phyloP scores from a whole-genome alignment of 2,888 invertebrate genomes.

The Leucoptera coffeella region DNA sequence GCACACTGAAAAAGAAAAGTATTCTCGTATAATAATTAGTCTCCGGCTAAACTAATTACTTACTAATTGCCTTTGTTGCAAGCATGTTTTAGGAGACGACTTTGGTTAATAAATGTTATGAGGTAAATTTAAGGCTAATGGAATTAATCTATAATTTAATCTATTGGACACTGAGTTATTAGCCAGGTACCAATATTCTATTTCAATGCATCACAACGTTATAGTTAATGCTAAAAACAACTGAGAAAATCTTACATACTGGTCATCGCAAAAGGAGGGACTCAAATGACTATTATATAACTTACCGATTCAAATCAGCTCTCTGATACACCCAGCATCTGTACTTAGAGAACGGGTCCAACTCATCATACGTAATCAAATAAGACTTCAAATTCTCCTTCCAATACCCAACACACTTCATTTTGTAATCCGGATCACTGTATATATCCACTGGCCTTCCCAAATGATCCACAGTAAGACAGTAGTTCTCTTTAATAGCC shows the following conservation, averaged over 20 bases:
- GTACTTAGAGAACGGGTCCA: slow-evolving; percentile 92
- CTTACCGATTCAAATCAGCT: slow-evolving; percentile 82
- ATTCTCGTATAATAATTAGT: neutral
- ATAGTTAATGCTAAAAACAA: neutral
- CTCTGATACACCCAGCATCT: slow-evolving; percentile 98
- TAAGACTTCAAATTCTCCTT: slow-evolving; percentile 97
- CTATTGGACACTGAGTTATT: too few species aligned
- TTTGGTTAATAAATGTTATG: too few species aligned
- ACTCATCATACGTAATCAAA: slow-evolving; percentile 90
- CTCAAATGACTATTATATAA: neutral
- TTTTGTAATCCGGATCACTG: slow-evolving; percentile 91
- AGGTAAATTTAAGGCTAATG: too few species aligned
- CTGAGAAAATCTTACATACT: neutral
- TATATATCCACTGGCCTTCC: slow-evolving; percentile 94
- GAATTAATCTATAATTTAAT: too few species aligned
- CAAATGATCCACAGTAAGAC: slow-evolving; percentile 91
- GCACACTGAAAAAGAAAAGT: slow-evolving; percentile 19
- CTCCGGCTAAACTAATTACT: neutral
- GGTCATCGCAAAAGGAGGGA: neutral
- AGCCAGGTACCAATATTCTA: neutral
- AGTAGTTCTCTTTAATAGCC: slow-evolving; percentile 91
- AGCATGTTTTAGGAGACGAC: too few species aligned
- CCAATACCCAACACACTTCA: slow-evolving; percentile 98
- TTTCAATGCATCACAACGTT: neutral
- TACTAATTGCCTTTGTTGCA: neutral